Conservation (phyloP, 2,797 vertebrate genomes). For the Rhyacichthys aspro region DNA sequence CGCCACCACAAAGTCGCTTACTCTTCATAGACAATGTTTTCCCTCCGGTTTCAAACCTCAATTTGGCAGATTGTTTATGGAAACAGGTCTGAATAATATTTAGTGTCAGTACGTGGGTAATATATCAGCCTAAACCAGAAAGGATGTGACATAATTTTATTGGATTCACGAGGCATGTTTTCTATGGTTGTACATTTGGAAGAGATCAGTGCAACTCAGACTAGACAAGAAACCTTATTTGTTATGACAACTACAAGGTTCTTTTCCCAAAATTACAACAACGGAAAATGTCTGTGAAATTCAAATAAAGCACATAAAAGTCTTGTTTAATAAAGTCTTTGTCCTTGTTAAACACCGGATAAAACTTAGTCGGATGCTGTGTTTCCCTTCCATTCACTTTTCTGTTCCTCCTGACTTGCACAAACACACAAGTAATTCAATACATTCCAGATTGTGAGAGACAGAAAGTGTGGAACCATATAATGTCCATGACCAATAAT, state of each 20-base stretch:
- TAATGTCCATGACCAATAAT: constrained; percentile 75
- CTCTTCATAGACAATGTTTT: constrained; percentile 27
- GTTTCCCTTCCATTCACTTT: constrained; percentile 4
- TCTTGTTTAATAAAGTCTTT: constrained; percentile 18
- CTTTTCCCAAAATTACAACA: neutral
- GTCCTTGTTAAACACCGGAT: constrained; percentile 15
- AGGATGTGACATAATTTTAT: constrained; percentile 19
- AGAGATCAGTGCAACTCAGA: neutral
- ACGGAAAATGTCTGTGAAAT: constrained; percentile 25
- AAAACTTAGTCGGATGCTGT: constrained; percentile 23
- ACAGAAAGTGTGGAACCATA: constrained; percentile 56
- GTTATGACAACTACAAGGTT: neutral
- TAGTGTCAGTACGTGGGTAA: constrained; percentile 11
- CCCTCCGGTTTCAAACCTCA: constrained; percentile 30
- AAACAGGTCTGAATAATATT: constrained; percentile 32
- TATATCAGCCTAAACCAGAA: constrained; percentile 27
- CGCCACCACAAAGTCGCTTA: constrained; percentile 40
- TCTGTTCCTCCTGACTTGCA: constrained; percentile 13
- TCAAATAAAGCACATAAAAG: constrained; percentile 13
- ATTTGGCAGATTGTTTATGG: constrained; percentile 28
- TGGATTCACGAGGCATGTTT: neutral
- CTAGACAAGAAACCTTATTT: neutral
- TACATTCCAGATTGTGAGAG: constrained; percentile 50
- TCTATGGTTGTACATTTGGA: no score
- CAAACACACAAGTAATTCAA: constrained; percentile 43